These are phyloP conservation scores for Isaurus tuberculatus DNA, from an alignment of 92 coral and sea anemone species.

Conservation along the genomic window DNA sequence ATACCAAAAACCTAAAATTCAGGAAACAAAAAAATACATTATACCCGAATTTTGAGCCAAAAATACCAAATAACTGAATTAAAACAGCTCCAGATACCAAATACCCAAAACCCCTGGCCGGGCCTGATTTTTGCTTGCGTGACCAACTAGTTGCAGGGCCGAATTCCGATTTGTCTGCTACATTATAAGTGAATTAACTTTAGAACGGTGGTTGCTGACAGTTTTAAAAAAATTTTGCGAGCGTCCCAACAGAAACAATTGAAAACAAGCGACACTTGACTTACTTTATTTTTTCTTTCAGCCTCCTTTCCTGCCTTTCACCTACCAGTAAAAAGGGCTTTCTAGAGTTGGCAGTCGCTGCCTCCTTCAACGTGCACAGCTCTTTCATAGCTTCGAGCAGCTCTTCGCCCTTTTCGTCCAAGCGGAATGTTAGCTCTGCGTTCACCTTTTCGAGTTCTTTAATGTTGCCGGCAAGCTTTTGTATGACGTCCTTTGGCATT, in stretches of 20 bases:
- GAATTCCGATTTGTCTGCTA: too few species aligned
- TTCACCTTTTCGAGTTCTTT: constrained; percentile 11
- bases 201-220: constrained; percentile 3
- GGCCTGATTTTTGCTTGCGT: too few species aligned
- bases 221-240: background rate
- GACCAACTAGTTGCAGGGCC: too few species aligned
- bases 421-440: background rate
- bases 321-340: constrained; percentile 6
- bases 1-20: too few species aligned
- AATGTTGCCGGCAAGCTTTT: background rate
- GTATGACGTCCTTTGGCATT: background rate
- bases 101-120: too few species aligned
- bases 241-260: constrained; percentile 6
- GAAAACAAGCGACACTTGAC: constrained; percentile 14
- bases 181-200: constrained; percentile 7
- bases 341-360: background rate
- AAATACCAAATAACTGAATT: too few species aligned
- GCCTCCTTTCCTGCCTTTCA: background rate
- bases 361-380: background rate
- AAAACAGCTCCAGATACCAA: too few species aligned
- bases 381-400: constrained; percentile 17
- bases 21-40: too few species aligned
- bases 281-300: background rate
- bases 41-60: too few species aligned
- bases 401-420: constrained; percentile 11